Conservation (phyloP, 2,888 invertebrate species). For the Amitus sp. region DNA sequence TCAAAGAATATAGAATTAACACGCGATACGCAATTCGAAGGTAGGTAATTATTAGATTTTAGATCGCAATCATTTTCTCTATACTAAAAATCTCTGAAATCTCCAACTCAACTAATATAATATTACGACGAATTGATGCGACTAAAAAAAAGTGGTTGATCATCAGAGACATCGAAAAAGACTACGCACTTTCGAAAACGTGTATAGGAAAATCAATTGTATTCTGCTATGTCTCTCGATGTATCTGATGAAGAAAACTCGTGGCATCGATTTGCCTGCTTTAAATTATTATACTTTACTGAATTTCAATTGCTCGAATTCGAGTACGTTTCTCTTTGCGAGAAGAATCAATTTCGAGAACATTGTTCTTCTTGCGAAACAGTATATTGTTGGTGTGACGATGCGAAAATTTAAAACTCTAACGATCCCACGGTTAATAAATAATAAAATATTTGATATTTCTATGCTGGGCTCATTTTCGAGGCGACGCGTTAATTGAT, state of each 20-base stretch:
- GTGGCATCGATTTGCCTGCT: constrained; percentile 34
- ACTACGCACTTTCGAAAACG: constrained; percentile 32
- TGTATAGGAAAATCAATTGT: constrained; percentile 28
- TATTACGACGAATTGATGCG: constrained; percentile 23
- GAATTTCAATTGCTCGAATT: no score
- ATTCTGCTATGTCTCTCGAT: no score
- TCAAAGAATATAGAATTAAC: constrained; percentile 53
- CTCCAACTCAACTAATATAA: constrained; percentile 48
- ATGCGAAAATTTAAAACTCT: constrained; percentile 57
- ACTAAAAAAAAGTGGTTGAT: no score
- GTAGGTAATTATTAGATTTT: constrained; percentile 55
- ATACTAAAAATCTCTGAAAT: constrained; percentile 53
- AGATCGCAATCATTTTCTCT: constrained; percentile 62
- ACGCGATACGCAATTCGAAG: constrained; percentile 52
- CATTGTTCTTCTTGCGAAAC: constrained; percentile 46
- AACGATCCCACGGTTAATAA: constrained; percentile 55
- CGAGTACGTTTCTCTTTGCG: background rate
- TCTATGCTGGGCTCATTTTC: constrained; percentile 64
- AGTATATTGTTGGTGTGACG: constrained; percentile 49
- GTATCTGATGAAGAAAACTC: constrained; percentile 36
- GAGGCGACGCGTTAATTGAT: constrained; percentile 65
- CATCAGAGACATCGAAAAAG: no score
- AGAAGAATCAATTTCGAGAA: constrained; percentile 27
- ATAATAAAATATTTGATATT: constrained; percentile 61
- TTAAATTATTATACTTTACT: constrained; percentile 8